Evolutionary conservation across 2,113 vertebrate species (phyloP).

Genomic region (Halcyon malimbica): DNA sequence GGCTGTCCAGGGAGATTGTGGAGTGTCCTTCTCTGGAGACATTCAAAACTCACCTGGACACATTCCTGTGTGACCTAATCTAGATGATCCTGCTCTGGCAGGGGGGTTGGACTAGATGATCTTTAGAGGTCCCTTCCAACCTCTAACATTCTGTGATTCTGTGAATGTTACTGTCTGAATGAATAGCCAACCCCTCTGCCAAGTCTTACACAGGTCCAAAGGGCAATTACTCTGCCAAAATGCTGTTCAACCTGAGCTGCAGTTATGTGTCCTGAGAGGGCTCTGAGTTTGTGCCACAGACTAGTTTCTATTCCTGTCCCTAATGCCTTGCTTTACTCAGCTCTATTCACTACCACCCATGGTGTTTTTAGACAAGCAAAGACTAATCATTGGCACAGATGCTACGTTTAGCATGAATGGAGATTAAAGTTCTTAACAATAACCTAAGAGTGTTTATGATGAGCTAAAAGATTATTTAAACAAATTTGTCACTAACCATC

Average conservation of each 20-base stretch:
- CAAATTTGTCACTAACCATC: neutral
- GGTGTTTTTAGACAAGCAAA: neutral
- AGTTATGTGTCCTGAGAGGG: neutral
- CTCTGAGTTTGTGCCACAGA: neutral
- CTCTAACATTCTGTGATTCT: too few species aligned
- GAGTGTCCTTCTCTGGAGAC: too few species aligned
- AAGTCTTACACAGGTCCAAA: neutral
- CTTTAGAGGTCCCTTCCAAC: too few species aligned
- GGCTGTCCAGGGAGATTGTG: too few species aligned
- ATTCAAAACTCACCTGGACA: too few species aligned
- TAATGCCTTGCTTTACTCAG: neutral
- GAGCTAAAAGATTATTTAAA: neutral
- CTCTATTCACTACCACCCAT: neutral
- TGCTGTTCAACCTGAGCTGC: neutral
- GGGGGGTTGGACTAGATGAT: too few species aligned
- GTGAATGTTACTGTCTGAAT: neutral
- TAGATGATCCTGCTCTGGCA: too few species aligned
- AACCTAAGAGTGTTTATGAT: neutral
- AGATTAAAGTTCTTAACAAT: neutral
- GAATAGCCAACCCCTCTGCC: neutral
- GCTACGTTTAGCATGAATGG: neutral
- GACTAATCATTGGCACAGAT: neutral
- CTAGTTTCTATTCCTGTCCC: neutral
- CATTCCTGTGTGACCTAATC: too few species aligned
- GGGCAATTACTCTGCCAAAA: neutral